phyloP scores from a whole-genome alignment of 2,113 vertebrate species.

The Polypterus bichir region DNA sequence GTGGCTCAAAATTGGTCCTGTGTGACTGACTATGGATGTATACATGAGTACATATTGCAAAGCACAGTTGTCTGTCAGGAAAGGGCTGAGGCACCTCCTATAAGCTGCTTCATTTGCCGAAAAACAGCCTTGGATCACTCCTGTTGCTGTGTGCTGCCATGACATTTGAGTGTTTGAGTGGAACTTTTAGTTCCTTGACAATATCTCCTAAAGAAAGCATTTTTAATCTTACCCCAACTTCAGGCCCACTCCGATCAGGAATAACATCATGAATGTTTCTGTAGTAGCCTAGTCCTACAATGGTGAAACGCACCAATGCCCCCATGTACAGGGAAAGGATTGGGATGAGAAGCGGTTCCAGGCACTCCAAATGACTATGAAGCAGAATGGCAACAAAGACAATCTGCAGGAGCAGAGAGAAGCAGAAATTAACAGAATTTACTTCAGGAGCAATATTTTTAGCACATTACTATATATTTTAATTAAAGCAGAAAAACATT shows the following conservation, averaged over 20 bases:
- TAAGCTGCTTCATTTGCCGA: no score
- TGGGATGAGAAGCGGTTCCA: conserved; percentile 85
- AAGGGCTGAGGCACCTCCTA: no score
- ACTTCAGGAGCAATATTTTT: not conserved
- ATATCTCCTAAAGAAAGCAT: no score
- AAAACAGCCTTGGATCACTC: no score
- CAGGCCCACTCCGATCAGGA: conserved; percentile 76
- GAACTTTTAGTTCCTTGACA: no score
- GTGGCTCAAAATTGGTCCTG: no score
- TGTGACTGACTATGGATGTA: no score
- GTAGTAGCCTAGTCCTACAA: conserved; percentile 85
- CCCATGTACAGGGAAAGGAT: conserved; percentile 96
- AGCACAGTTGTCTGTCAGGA: no score
- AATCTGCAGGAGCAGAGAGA: conserved; percentile 48
- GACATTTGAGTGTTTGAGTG: no score
- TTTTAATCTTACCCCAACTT: conserved; percentile 64
- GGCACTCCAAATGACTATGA: conserved; percentile 87
- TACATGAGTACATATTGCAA: no score
- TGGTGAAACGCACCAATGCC: conserved; percentile 81
- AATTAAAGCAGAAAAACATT: not conserved
- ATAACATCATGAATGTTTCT: conserved; percentile 83
- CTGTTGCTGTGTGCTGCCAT: no score
- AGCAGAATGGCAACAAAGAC: conserved; percentile 91
- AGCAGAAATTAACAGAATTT: not conserved
- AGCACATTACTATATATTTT: not conserved